Conservation (phyloP, 1,140 invertebrate genomes). For the Conus ventricosus region DNA sequence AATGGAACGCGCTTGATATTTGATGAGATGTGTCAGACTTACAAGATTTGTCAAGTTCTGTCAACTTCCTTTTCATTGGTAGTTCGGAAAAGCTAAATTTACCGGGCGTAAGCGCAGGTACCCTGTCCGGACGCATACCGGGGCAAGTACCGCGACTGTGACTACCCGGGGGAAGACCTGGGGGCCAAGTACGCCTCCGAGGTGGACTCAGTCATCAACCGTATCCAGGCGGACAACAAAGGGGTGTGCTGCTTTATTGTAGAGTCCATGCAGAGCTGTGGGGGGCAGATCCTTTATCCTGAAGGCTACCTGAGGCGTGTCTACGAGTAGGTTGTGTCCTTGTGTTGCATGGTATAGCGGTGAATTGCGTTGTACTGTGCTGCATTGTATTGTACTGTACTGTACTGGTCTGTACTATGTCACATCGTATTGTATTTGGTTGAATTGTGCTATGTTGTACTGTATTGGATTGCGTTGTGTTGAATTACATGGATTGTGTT, state of each 20-base stretch:
- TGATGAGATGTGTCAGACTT: not conserved
- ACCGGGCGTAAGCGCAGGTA: constrained; percentile 79
- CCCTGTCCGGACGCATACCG: constrained; percentile 94
- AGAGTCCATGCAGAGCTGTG: constrained; percentile 97
- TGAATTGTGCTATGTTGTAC: too few relatives aligned
- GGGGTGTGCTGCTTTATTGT: constrained; percentile 89
- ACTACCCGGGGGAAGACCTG: constrained; percentile 85
- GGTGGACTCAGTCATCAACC: constrained; percentile 85
- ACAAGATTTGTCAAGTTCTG: not conserved
- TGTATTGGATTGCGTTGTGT: too few relatives aligned
- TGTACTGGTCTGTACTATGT: too few relatives aligned
- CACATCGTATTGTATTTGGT: too few relatives aligned
- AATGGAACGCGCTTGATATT: not conserved
- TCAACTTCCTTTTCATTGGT: too few relatives aligned
- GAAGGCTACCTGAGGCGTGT: constrained; percentile 89
- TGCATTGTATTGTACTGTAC: too few relatives aligned
- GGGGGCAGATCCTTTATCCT: constrained; percentile 96
- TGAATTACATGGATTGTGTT: too few relatives aligned
- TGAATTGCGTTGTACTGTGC: too few relatives aligned
- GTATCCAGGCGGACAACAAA: constrained; percentile 78
- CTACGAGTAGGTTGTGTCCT: constrained; percentile 81
- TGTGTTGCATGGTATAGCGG: too few relatives aligned
- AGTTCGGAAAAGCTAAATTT: not conserved
- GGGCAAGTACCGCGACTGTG: constrained; percentile 86
- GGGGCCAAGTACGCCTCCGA: constrained; percentile 90